These are phyloP conservation scores for Hypotaenidia okinawae DNA, from an alignment of 2,797 vertebrate species.

Conservation along the genomic window DNA sequence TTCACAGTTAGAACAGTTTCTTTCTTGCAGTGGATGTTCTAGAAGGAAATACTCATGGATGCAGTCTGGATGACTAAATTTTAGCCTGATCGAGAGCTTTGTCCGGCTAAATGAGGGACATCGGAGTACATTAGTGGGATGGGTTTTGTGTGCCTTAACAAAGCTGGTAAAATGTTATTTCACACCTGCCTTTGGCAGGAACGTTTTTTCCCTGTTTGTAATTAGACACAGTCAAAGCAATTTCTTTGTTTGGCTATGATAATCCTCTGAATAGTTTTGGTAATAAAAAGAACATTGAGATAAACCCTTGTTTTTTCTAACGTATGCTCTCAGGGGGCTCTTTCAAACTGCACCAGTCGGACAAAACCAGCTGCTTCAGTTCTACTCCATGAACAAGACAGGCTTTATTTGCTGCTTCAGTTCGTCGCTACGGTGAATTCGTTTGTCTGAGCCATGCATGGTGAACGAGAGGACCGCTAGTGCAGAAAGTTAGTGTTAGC, in stretches of 20 bases:
- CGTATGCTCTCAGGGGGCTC: not conserved
- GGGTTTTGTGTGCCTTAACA: not conserved
- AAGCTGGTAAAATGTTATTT: not conserved
- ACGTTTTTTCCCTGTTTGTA: not conserved
- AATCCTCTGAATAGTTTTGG: constrained; percentile 22
- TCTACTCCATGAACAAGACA: constrained; percentile 16
- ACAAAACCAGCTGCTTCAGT: constrained; percentile 53
- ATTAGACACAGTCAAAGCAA: not conserved
- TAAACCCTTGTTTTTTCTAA: not conserved
- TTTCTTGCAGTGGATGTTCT: not conserved
- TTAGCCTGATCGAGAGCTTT: not conserved
- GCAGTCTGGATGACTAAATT: not conserved
- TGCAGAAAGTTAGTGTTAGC: not conserved
- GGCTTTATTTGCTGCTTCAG: constrained; percentile 31
- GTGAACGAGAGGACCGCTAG: not conserved
- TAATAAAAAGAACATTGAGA: constrained; percentile 19
- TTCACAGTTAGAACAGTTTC: not conserved
- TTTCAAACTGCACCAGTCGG: constrained; percentile 49
- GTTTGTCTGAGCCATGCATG: not conserved
- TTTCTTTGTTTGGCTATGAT: constrained; percentile 3
- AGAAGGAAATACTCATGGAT: not conserved
- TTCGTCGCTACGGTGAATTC: not conserved
- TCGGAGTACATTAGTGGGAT: not conserved
- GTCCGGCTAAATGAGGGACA: not conserved
- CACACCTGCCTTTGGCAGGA: constrained; percentile 1